These are phyloP conservation scores for Phyllotreta cruciferae DNA, from an alignment of 2,888 invertebrate genomes.

Conservation along the genomic window DNA sequence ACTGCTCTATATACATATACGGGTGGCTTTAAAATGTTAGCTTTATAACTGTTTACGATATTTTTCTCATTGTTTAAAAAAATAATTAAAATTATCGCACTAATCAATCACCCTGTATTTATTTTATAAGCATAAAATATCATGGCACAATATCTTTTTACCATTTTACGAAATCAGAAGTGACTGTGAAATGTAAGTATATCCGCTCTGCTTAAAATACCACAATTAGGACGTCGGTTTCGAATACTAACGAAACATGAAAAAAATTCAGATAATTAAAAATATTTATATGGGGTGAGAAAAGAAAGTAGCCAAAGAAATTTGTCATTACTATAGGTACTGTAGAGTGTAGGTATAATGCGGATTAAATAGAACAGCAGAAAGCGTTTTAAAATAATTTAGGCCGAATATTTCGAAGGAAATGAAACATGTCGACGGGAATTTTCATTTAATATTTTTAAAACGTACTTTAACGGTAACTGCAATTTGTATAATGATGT, in stretches of 20 bases:
- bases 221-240: slow-evolving; percentile 22
- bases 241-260: slow-evolving; percentile 14
- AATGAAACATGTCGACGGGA: neutral
- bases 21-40: no score
- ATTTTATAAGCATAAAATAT: slow-evolving; percentile 9
- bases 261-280: neutral
- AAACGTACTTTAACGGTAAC: no score
- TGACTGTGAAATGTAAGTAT: slow-evolving; percentile 6
- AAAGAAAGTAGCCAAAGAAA: neutral
- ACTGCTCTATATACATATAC: no score
- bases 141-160: slow-evolving; percentile 14
- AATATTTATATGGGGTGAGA: neutral
- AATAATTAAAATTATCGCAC: no score
- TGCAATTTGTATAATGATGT: no score
- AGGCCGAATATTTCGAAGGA: slow-evolving; percentile 8
- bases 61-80: no score
- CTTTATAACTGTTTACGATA: no score
- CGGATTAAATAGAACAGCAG: no score
- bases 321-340: no score
- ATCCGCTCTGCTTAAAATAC: slow-evolving; percentile 1
- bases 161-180: slow-evolving; percentile 18
- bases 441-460: no score
- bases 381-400: neutral
- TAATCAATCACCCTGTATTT: neutral
- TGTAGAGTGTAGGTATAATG: no score